Evolutionary conservation across 2,888 invertebrate species (phyloP).

Genomic region (Criorhina ranunculi): DNA sequence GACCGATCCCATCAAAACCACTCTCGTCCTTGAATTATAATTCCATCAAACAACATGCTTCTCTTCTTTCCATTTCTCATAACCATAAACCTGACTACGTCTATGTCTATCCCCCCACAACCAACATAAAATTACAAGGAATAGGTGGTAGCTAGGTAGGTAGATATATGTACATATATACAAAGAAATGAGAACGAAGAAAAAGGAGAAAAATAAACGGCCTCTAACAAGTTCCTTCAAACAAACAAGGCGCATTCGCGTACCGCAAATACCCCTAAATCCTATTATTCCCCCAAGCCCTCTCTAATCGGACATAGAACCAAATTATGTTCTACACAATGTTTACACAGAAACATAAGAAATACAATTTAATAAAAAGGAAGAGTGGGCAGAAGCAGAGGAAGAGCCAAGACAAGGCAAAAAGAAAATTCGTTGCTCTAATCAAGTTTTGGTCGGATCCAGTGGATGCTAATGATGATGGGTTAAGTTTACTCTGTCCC

Average conservation of each 20-base stretch:
- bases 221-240: conserved; percentile 22
- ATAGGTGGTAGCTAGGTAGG: too few relatives aligned
- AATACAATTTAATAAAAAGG: conserved; percentile 1
- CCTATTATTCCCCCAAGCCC: conserved; percentile 17
- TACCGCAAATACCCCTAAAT: conserved; percentile 11
- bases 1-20: conserved; percentile 16
- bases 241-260: conserved; percentile 20
- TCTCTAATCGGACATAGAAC: conserved; percentile 50
- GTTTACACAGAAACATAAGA: conserved; percentile 44
- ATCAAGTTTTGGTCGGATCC: conserved; percentile 37
- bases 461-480: conserved; percentile 29
- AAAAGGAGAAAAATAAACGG: conserved; percentile 16
- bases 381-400: too few relatives aligned
- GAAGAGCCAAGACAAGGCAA: neutral
- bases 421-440: conserved; percentile 43
- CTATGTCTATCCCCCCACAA: conserved; percentile 11
- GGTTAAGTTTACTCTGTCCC: conserved; percentile 13
- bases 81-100: neutral
- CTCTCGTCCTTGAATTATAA: conserved; percentile 58
- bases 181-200: neutral
- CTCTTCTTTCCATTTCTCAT: neutral
- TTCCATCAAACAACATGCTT: conserved; percentile 3
- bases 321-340: conserved; percentile 55
- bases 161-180: too few relatives aligned
- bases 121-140: conserved; percentile 29